Evolutionary conservation across 2,888 invertebrate species (phyloP).

Genomic region (Pristionchus entomophagus): DNA sequence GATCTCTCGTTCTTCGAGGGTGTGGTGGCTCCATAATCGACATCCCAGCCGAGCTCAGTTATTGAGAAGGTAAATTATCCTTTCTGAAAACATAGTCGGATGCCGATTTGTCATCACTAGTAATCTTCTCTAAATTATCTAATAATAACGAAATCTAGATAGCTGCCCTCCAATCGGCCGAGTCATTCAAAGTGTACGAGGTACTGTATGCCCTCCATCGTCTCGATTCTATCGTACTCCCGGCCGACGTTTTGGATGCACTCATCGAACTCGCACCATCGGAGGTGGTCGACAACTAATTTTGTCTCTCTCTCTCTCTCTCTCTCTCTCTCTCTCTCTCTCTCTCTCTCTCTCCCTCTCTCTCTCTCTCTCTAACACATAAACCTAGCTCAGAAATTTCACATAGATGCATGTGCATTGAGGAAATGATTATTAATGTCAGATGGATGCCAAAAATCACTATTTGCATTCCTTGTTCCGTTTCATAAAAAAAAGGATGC

Average conservation of each 20-base stretch:
- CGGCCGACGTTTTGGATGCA: constrained; percentile 45
- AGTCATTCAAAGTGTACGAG: constrained; percentile 44
- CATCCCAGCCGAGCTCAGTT: constrained; percentile 31
- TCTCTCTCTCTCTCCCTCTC: constrained; percentile 45
- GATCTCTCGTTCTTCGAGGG: constrained; percentile 41
- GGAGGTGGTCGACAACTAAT: constrained; percentile 2
- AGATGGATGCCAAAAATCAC: too few relatives aligned
- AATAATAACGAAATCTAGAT: neutral
- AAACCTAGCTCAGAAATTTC: too few relatives aligned
- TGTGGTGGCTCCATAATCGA: neutral
- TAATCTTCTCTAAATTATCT: too few relatives aligned
- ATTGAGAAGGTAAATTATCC: constrained; percentile 43
- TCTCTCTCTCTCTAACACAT: constrained; percentile 23
- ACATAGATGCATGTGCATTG: too few relatives aligned
- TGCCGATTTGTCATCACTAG: too few relatives aligned
- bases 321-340: constrained; percentile 48
- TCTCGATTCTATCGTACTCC: constrained; percentile 53
- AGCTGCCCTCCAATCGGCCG: constrained; percentile 2
- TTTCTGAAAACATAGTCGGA: too few relatives aligned
- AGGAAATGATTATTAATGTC: too few relatives aligned
- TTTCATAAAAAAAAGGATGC: too few relatives aligned
- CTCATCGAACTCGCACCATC: constrained; percentile 55
- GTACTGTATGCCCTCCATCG: constrained; percentile 42
- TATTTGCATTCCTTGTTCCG: too few relatives aligned
- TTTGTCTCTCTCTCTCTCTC: constrained; percentile 44